These are phyloP conservation scores for Centropus bengalensis DNA, from an alignment of 2,113 vertebrate species.

Conservation along the genomic window DNA sequence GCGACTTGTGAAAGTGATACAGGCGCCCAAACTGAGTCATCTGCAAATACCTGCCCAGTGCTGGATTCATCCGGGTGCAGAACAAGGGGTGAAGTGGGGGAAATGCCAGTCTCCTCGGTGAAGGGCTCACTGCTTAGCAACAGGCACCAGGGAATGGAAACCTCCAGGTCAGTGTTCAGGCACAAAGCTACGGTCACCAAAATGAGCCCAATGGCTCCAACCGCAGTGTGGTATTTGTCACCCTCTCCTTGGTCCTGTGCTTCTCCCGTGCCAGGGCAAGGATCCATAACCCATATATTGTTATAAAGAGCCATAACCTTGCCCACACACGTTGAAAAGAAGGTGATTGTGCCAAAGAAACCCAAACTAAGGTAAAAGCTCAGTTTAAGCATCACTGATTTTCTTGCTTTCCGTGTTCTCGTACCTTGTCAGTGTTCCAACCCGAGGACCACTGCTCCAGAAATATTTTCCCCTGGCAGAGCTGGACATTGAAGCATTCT, in stretches of 20 bases:
- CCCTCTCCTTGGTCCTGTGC: too few species aligned
- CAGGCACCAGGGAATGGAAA: background rate
- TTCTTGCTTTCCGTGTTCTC: background rate
- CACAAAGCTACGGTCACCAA: background rate
- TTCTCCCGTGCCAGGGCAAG: background rate
- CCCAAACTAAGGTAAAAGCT: background rate
- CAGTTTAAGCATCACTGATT: background rate
- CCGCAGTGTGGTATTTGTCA: background rate
- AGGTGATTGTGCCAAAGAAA: background rate
- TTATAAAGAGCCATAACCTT: background rate
- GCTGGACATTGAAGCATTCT: background rate
- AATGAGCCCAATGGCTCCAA: rapidly evolving
- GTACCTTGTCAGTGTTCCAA: background rate
- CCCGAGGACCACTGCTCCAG: background rate
- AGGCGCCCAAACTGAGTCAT: rapidly evolving
- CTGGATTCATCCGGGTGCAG: background rate
- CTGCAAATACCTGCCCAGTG: background rate
- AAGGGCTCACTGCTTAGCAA: background rate
- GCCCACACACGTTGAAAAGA: background rate
- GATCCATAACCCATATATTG: background rate
- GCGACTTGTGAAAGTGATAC: background rate
- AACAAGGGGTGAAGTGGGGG: background rate
- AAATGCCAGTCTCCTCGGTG: background rate
- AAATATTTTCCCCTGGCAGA: background rate
- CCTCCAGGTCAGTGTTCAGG: background rate